These are phyloP conservation scores for Neostethus bicornis DNA, from an alignment of 2,797 vertebrate species.

Conservation along the genomic window DNA sequence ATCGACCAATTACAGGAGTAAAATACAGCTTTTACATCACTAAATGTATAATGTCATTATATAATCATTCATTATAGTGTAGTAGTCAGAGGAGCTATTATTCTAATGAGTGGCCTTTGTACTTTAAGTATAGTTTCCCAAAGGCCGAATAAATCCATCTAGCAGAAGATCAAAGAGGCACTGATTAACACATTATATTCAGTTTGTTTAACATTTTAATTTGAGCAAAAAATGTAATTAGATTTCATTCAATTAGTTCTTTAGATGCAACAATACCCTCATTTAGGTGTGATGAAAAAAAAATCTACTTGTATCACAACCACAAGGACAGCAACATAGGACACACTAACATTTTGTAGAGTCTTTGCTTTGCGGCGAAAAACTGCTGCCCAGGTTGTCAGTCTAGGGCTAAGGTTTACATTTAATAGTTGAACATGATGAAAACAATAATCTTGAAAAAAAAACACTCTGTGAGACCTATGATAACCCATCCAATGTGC, in stretches of 20 bases:
- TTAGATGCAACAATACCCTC: neutral
- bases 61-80: neutral
- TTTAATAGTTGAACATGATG: no score
- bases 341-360: no score
- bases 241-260: neutral
- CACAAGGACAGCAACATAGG: no score
- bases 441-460: no score
- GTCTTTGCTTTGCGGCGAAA: no score
- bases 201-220: neutral
- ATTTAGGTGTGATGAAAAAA: neutral
- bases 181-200: neutral
- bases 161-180: neutral
- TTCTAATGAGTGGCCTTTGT: neutral
- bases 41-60: neutral
- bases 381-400: no score
- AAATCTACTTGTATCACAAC: no score
- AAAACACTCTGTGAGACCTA: no score
- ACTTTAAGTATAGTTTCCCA: neutral
- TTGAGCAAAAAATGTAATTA: neutral
- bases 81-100: neutral
- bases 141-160: neutral
- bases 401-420: no score
- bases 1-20: neutral
- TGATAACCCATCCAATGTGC: no score
- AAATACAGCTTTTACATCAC: neutral